Evolutionary conservation across 2,113 vertebrate species (phyloP).

Genomic region (Pangasianodon hypophthalmus): DNA sequence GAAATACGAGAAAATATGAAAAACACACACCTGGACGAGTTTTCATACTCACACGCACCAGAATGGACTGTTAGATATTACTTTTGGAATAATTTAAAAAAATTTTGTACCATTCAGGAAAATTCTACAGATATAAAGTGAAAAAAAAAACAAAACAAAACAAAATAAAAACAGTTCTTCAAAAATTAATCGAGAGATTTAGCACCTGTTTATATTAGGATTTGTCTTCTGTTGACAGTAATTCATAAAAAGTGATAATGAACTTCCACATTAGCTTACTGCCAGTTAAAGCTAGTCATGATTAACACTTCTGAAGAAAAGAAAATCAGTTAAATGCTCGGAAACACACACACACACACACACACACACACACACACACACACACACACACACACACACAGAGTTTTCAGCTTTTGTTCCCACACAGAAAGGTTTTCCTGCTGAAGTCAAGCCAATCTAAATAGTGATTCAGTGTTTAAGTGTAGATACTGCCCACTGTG

Average conservation of each 20-base stretch:
- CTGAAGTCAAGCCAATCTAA: neutral
- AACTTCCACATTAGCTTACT: neutral
- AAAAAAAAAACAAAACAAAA: neutral
- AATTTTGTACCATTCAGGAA: neutral
- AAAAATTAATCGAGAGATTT: neutral
- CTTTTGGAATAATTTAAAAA: neutral
- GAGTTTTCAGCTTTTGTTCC: neutral
- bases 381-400: neutral
- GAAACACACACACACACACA: neutral
- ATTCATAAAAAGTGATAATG: neutral
- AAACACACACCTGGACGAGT: constrained; percentile 19
- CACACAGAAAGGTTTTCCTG: neutral
- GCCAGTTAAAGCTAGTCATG: neutral
- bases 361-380: neutral
- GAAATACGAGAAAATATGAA: constrained; percentile 11
- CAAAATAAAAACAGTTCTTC: neutral
- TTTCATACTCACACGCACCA: neutral
- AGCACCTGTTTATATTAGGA: neutral
- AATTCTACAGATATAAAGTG: neutral
- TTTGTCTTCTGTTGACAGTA: neutral
- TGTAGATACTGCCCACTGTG: neutral
- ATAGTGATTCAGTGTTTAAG: neutral
- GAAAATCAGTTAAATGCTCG: neutral
- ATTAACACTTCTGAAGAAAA: neutral
- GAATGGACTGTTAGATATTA: neutral